Evolutionary conservation across 2,797 vertebrate species (phyloP), one percentile per base, ranked within the genome.

Genomic region (Malacoctenus gilli): DNA sequence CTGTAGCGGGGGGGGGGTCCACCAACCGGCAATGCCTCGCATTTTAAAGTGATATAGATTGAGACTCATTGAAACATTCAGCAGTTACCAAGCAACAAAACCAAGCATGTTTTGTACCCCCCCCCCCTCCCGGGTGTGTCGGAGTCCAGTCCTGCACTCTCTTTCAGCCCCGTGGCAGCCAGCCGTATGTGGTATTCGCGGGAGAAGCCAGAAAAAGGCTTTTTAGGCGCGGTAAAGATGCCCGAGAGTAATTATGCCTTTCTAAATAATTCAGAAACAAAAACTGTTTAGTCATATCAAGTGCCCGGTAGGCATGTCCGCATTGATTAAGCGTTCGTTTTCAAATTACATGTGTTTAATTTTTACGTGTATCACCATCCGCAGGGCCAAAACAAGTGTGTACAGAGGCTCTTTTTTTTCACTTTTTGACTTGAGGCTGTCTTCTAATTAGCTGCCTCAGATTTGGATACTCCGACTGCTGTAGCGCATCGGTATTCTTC

Each of bases 21-120:
- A 6, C 16, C 11, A 40, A 2, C 11, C 18, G 20, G 19, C 16
- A 18, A 8, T 9, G 36, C 35, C 35, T 37, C 15, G 18, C 15
- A 14, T 39, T 37, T 20, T 11, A 5, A 21, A 40, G 1, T 20
- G 38, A 13, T 16, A 12, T 13, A 12, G 11, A 28, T 4, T 28
- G 4, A 12, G 13, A 40, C 16, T 40, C 12, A 12, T 12, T 39
- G n/a, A 36, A 36, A 14, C 34, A 15, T 37, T 14, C 14, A 37
- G 35, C 35, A 37, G 35, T 37, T 37, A 37, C 35, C 15, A 37
- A 16, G 35, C 35, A 37, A 37, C 35, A 37, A 5, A n/a, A 28
- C 25, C 25, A 28, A 28, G 25, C 25, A 28, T 28, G 25, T 28
- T 9, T 28, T n/a, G n/a, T n/a, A n/a, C n/a, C n/a, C n/a, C n/a